These are phyloP conservation scores for Laspeyria flexula DNA, from an alignment of 2,888 invertebrate species.

Conservation along the genomic window DNA sequence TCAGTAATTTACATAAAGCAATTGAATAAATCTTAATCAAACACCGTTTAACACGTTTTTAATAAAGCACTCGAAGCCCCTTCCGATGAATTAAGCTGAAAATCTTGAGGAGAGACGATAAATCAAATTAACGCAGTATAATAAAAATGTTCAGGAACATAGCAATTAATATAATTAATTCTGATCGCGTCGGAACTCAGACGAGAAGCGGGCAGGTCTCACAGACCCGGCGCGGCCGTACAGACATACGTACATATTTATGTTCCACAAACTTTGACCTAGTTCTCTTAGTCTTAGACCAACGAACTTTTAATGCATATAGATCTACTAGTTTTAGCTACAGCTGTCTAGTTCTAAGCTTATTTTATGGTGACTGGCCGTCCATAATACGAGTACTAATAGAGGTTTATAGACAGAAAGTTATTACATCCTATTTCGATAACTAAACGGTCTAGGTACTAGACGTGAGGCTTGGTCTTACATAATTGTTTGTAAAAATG, in stretches of 20 bases:
- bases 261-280: slow-evolving; percentile 69
- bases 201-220: slow-evolving; percentile 27
- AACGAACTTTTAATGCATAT: slow-evolving; percentile 68
- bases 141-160: slow-evolving; percentile 45
- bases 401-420: too few species aligned
- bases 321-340: neutral
- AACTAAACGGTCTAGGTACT: too few species aligned
- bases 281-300: slow-evolving; percentile 58
- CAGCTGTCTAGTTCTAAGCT: too few species aligned
- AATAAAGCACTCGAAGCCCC: slow-evolving; percentile 26
- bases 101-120: slow-evolving; percentile 33
- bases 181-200: slow-evolving; percentile 41
- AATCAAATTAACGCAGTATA: slow-evolving; percentile 42
- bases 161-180: slow-evolving; percentile 51
- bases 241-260: slow-evolving; percentile 68
- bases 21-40: slow-evolving; percentile 30
- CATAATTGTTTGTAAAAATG: neutral
- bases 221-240: too few species aligned
- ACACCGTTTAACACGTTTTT: slow-evolving; percentile 31
- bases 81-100: slow-evolving; percentile 34
- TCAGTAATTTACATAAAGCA: slow-evolving; percentile 11
- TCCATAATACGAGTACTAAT: too few species aligned
- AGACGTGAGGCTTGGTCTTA: too few species aligned
- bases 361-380: too few species aligned
- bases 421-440: too few species aligned